Base-by-base conservation (phyloP, 2,113 vertebrate genomes). In the Pimephales promelas region DNA sequence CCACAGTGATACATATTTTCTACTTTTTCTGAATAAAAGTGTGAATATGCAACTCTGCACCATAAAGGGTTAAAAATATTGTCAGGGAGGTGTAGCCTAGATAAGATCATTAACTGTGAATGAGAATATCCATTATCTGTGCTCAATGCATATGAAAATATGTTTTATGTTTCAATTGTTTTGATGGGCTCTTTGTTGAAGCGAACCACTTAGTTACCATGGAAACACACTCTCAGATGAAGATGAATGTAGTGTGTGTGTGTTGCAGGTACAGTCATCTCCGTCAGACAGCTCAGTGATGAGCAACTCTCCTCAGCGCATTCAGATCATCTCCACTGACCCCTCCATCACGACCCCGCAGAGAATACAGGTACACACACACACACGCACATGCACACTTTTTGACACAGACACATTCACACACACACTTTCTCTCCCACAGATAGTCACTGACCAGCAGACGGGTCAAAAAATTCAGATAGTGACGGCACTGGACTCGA, bases 391-490 rank as follows among this genome's bases (percentile, higher is more conserved):
- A 47, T 11, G 49, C 4, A 24, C 68, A 34, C 31, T 3, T n/a
- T n/a, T n/a, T n/a, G n/a, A 40, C 59, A 31, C n/a, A 3, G 0
- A 24, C 45, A 40, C 18, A 45, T 14, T 3, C 26, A 74, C 36
- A 78, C 11, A n/a, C 61, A 14, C 22, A 64, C 59, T 71, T 68
- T 26, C 24, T 34, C 75, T 73, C 78, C 10, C 73, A 45, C 84
- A 93, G 97, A 99, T 99, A 93, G 97, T 99, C 90, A 98, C 97
- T 26, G 97, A 99, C 91, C 97, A 98, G 92, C 97, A 98, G 92
- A 97, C 96, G 0, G 97, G 96, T 88, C 97, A 98, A 91, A 98
- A 99, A 94, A 98, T 99, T 88, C 98, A 99, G 92, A 98, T 99
- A 78, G 96, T 99, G 88, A 98, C 97, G 59, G 94, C 97, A 45